Conservation (phyloP, 2,888 invertebrate genomes). For the Lasioglossum lativentre region DNA sequence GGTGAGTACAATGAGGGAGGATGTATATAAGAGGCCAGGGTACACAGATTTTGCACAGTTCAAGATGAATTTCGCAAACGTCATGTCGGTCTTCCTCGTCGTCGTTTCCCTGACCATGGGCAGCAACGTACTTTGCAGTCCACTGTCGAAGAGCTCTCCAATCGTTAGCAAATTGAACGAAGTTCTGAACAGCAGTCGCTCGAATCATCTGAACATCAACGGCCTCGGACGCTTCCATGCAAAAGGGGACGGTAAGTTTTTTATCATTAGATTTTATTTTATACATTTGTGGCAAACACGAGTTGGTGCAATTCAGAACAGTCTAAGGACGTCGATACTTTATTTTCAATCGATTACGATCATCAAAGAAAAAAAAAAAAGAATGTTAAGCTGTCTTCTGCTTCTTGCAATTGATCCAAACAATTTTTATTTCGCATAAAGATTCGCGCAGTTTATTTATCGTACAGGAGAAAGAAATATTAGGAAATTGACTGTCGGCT, state of each 20-base stretch:
- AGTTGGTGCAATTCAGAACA: too few species aligned
- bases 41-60: conserved; percentile 15
- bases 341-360: neutral
- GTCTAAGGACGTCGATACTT: too few species aligned
- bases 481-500: too few species aligned
- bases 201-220: neutral
- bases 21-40: conserved; percentile 12
- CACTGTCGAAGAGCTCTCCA: neutral
- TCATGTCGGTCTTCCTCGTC: neutral
- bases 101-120: neutral
- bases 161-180: neutral
- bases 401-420: too few species aligned
- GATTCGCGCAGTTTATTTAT: too few species aligned
- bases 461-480: too few species aligned
- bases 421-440: too few species aligned
- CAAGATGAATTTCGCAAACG: conserved; percentile 25
- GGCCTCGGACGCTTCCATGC: neutral
- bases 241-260: neutral
- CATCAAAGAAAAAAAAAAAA: neutral
- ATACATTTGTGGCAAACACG: too few species aligned
- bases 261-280: neutral
- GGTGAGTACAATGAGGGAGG: neutral
- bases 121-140: neutral
- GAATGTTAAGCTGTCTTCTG: neutral
- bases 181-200: neutral